Evolutionary conservation across 2,797 vertebrate species (phyloP), one percentile per base, ranked within the genome.

Genomic region (Anabas testudineus): DNA sequence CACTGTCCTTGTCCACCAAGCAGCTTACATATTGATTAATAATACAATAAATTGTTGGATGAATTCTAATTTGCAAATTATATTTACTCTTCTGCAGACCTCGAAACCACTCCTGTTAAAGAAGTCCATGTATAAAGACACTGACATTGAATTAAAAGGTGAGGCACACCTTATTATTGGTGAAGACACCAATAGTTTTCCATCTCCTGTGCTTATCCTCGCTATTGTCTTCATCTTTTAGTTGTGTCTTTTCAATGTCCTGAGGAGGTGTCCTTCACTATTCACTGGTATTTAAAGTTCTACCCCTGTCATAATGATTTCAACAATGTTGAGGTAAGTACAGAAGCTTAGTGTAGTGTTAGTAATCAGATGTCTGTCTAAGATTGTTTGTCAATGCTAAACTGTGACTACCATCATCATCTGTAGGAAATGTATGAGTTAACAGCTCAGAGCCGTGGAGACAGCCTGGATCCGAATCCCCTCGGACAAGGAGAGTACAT

Each of bases 111-210:
- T 96, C 72, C 70, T 94, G 74, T 89, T 97, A 77, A 94, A 76
- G 58, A 97, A 97, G 84, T 95, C 94, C 46, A 94, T 97, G 95
- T 97, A 94, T 88, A 94, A 91, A 81, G 89, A 90, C 71, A 97
- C 96, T n/a, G 91, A 96, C 42, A 93, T 97, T 84, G 84, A 89
- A 74, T 39, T 97, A 64, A 94, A 93, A 92, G 92, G 96, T 97
- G 90, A 92, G 92, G 91, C 26, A 7, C 39, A 1, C 1, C 36
- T 36, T 36, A 36, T 9, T 13, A 36, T n/a, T n/a, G n/a, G n/a
- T n/a, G n/a, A n/a, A n/a, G n/a, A n/a, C n/a, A n/a, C n/a, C n/a
- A n/a, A n/a, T 8, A 8, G 30, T 32, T 8, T 32, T 32, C 30
- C 58, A 14, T 39, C 7, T 10, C 4, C 32, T 62, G 12, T 68